Percentiles rank a stretch among this genome's conserved stretches.
Conservation (phyloP, 2,888 invertebrate species). For the Timema podura region DNA sequence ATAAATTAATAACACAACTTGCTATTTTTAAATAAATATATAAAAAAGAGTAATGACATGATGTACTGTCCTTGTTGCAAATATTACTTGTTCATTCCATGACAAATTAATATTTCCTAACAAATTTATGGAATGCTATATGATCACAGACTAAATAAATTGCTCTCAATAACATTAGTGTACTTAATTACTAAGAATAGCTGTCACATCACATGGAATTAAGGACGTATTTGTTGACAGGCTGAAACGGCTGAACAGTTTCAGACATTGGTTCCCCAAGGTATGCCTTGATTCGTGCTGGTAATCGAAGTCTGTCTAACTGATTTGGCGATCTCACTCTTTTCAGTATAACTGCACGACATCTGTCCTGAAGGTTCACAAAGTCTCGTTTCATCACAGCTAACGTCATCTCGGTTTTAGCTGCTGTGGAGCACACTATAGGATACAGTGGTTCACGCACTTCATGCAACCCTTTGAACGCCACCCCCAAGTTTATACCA, state of each 20-base stretch:
- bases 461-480: slow-evolving; percentile 61
- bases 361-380: slow-evolving; percentile 64
- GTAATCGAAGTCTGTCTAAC: slow-evolving; percentile 54
- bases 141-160: too few relatives aligned
- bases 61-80: too few relatives aligned
- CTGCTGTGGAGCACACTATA: slow-evolving; percentile 67
- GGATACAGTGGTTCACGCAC: slow-evolving; percentile 62
- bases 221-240: slow-evolving; percentile 37
- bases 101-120: too few relatives aligned
- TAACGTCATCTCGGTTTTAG: slow-evolving; percentile 68
- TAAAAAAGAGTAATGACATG: too few relatives aligned
- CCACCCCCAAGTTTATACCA: slow-evolving; percentile 63
- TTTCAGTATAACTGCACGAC: slow-evolving; percentile 59
- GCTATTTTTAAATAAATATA: too few relatives aligned
- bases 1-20: too few relatives aligned
- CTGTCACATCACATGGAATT: slow-evolving; percentile 23
- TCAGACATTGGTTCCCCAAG: slow-evolving; percentile 51
- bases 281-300: slow-evolving; percentile 54
- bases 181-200: too few relatives aligned
- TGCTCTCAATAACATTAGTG: too few relatives aligned
- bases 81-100: too few relatives aligned
- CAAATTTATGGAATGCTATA: too few relatives aligned
- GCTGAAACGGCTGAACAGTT: slow-evolving; percentile 39
- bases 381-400: slow-evolving; percentile 58
- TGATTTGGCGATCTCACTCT: slow-evolving; percentile 49